Conservation (phyloP, 2,888 invertebrate genomes). For the Ceraclea dissimilis region DNA sequence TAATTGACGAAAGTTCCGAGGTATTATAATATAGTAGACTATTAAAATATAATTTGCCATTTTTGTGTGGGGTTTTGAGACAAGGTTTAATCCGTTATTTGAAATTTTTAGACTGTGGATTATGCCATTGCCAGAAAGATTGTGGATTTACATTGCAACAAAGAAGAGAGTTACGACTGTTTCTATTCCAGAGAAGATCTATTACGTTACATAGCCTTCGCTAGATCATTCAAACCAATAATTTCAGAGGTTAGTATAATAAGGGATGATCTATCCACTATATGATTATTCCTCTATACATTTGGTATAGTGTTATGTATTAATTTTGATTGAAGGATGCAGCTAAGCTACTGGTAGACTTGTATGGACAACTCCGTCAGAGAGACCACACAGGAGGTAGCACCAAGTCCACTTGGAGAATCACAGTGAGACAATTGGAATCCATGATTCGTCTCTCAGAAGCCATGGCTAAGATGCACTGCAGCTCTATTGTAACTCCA, state of each 20-base stretch:
- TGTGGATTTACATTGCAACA: slow-evolving; percentile 85
- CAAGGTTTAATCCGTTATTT: neutral
- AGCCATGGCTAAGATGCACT: slow-evolving; percentile 94
- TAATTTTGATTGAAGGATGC: slow-evolving; percentile 53
- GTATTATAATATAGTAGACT: slow-evolving; percentile 31
- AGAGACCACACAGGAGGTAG: slow-evolving; percentile 66
- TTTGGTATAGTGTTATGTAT: too few relatives aligned
- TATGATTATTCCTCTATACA: too few relatives aligned
- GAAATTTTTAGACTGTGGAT: slow-evolving; percentile 63
- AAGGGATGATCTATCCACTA: too few relatives aligned
- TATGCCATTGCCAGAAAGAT: slow-evolving; percentile 96
- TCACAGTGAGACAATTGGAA: slow-evolving; percentile 94
- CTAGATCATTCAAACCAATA: slow-evolving; percentile 89
- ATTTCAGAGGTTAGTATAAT: slow-evolving; percentile 56
- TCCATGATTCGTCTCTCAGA: slow-evolving; percentile 94
- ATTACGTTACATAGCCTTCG: slow-evolving; percentile 91
- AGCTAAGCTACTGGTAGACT: slow-evolving; percentile 73
- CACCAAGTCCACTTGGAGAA: slow-evolving; percentile 78
- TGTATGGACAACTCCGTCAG: slow-evolving; percentile 81
- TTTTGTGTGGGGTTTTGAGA: too few relatives aligned
- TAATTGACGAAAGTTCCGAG: slow-evolving; percentile 95
- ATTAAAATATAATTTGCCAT: too few relatives aligned
- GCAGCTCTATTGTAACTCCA: slow-evolving; percentile 78
- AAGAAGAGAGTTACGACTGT: slow-evolving; percentile 69
- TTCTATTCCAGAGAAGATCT: slow-evolving; percentile 86